Conservation (phyloP, 2,113 vertebrate species). For the Epinephelus fuscoguttatus region DNA sequence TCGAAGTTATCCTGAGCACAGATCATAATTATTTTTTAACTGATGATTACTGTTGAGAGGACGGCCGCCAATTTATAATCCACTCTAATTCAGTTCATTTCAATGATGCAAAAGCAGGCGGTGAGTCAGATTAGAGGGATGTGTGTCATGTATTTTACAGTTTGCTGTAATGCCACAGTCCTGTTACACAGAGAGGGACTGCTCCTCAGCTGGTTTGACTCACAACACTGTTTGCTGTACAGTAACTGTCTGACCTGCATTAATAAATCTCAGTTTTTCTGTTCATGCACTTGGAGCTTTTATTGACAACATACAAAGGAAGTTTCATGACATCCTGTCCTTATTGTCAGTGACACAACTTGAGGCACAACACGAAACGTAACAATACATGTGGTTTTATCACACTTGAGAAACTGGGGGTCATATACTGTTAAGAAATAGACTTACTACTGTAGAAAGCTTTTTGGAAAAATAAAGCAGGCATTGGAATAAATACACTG, state of each 20-base stretch:
- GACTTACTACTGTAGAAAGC: neutral
- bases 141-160: constrained; percentile 35
- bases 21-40: constrained; percentile 57
- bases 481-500: neutral
- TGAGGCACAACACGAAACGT: neutral
- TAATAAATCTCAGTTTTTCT: constrained; percentile 75
- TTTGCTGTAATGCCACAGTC: constrained; percentile 42
- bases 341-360: neutral
- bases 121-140: constrained; percentile 21
- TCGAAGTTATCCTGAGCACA: constrained; percentile 50
- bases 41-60: constrained; percentile 44
- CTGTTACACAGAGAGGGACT: constrained; percentile 27
- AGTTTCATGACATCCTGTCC: neutral
- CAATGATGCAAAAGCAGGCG: constrained; percentile 19
- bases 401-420: neutral
- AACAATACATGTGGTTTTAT: too few relatives aligned
- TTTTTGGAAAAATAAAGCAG: neutral
- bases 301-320: constrained; percentile 3
- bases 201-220: constrained; percentile 39
- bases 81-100: constrained; percentile 32
- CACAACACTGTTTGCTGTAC: constrained; percentile 65
- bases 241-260: constrained; percentile 69
- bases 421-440: neutral
- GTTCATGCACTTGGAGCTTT: constrained; percentile 41
- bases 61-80: constrained; percentile 60